phyloP scores from a whole-genome alignment of 2,888 invertebrate genomes.

The Frankliniella intonsa region DNA sequence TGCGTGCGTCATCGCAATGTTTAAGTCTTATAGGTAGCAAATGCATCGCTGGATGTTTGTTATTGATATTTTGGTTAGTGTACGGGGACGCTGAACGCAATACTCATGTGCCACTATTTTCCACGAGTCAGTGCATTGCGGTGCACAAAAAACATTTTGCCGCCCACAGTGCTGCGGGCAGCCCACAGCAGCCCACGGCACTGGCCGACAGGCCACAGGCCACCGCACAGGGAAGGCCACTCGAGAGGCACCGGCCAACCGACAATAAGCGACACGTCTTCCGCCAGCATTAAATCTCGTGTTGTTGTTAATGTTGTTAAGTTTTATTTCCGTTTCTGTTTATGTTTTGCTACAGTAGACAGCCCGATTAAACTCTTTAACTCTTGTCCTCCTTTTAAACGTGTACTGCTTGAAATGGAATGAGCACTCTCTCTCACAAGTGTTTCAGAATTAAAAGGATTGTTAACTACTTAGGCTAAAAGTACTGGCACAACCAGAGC shows the following conservation, averaged over 20 bases:
- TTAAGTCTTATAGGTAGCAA: conserved; percentile 4
- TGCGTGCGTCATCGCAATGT: background rate
- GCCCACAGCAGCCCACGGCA: too few species aligned
- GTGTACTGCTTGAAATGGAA: background rate
- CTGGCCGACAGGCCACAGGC: too few species aligned
- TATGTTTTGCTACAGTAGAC: background rate
- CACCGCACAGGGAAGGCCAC: too few species aligned
- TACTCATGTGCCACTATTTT: conserved; percentile 6
- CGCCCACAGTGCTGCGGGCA: background rate
- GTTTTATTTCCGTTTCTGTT: background rate
- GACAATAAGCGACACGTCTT: conserved; percentile 26
- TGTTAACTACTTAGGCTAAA: background rate
- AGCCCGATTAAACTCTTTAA: background rate
- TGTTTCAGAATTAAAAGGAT: background rate
- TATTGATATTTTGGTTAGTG: background rate
- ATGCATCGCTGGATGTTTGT: conserved; percentile 16
- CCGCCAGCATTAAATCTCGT: conserved; percentile 5
- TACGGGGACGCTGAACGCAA: background rate
- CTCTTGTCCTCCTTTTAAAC: background rate
- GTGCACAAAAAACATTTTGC: background rate
- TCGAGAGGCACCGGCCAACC: background rate
- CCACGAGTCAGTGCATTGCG: background rate
- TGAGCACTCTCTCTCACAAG: background rate
- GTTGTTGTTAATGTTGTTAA: conserved; percentile 6
- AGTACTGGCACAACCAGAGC: background rate